phyloP scores from a whole-genome alignment of 2,888 invertebrate genomes.

The Prostheceraeus crozeri region DNA sequence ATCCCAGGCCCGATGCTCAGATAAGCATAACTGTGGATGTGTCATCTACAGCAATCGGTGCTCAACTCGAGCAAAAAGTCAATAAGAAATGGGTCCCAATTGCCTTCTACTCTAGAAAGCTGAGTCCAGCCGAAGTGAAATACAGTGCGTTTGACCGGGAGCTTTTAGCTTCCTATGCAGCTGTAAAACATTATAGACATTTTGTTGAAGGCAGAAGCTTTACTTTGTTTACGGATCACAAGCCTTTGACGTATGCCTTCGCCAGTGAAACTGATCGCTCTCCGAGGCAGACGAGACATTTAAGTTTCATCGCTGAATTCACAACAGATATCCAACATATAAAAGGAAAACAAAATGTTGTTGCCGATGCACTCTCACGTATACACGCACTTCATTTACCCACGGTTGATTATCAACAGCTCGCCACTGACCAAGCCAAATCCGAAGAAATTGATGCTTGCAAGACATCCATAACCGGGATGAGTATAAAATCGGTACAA shows the following conservation, averaged over 20 bases:
- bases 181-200: conserved; percentile 39
- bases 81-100: conserved; percentile 37
- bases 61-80: conserved; percentile 10
- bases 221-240: conserved; percentile 44
- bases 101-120: conserved; percentile 38
- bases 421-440: too few relatives aligned
- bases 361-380: conserved; percentile 32
- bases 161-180: conserved; percentile 26
- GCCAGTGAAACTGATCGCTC: conserved; percentile 43
- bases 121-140: neutral
- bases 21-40: conserved; percentile 5
- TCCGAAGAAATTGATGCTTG: too few relatives aligned
- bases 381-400: too few relatives aligned
- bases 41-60: conserved; percentile 18
- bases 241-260: conserved; percentile 48
- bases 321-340: conserved; percentile 9
- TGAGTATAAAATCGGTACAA: too few relatives aligned
- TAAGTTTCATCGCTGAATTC: conserved; percentile 12
- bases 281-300: conserved; percentile 16
- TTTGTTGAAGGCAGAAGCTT: conserved; percentile 49
- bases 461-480: too few relatives aligned
- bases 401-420: too few relatives aligned
- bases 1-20: neutral
- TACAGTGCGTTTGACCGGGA: conserved; percentile 30
- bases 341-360: conserved; percentile 13